Evolutionary conservation across 1,140 invertebrate genomes (phyloP), one percentile per base, ranked within the genome.

Genomic region (Chrysopa pallens): DNA sequence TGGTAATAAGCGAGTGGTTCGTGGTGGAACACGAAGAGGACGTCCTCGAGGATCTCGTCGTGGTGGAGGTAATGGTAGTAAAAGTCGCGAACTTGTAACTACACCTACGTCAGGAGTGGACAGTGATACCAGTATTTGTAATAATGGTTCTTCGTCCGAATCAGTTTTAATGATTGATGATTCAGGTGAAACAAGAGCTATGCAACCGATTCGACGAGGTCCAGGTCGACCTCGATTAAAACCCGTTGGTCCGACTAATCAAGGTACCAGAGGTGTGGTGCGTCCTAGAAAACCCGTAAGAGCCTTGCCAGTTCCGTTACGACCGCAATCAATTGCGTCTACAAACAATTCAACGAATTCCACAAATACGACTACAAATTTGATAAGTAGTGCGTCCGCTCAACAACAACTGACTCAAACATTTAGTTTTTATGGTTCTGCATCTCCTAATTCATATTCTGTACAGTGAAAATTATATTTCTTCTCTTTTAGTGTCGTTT

Each of bases 161-260:
- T 23, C 17, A 3, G 17, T 23, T 23, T 23, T 23, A 33, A 11
- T 33, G 31, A 33, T 12, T 11, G 31, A 11, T 6, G 31, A 33
- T 33, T 2, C 8, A 2, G n/a, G 31, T 9, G 38, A 36, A n/a
- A 8, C 29, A 6, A 15, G 11, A 40, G 27, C 31, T 29, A 36
- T 38, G 11, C 43, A 48, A 36, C 37, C 45, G 6, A 23, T 52
- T 4, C 66, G 76, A 42, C 59, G 80, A 17, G 82, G 82, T 8
- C 80, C 83, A 0, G 85, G 85, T 11, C 58, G 86, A 50, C 85
- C 85, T 0, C 63, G 82, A 5, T 60, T 82, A 39, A 70, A 72
- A 47, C 76, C 69, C 2, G 63, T 66, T 35, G 78, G 75, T 4
- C 77, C 76, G 0, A 60, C 68, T 0, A 69, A 80, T 53, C 64